Evolutionary conservation across 2,113 vertebrate genomes (phyloP).

Genomic region (Nycticorax nycticorax): DNA sequence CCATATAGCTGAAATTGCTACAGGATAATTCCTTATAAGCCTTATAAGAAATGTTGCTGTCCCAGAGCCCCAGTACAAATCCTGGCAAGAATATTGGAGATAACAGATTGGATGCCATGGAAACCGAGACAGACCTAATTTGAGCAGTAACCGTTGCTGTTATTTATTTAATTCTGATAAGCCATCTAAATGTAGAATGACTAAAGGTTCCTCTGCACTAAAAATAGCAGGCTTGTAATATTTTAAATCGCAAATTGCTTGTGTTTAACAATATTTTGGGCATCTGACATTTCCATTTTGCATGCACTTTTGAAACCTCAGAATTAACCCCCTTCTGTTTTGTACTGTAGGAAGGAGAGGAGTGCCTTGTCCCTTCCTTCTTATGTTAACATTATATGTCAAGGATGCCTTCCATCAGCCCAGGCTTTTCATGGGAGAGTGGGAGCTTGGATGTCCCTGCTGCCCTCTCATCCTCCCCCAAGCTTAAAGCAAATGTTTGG

Average conservation of each 20-base stretch:
- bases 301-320: background rate
- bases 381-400: fast-evolving
- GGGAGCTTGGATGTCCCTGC: background rate
- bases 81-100: conserved; percentile 61
- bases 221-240: conserved; percentile 70
- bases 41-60: conserved; percentile 52
- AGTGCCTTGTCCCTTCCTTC: background rate
- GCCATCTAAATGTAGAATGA: conserved; percentile 63
- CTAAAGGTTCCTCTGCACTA: conserved; percentile 58
- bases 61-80: conserved; percentile 66
- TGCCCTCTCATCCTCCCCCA: background rate
- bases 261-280: conserved; percentile 67
- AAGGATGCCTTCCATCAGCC: background rate
- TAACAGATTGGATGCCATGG: conserved; percentile 76
- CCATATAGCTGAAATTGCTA: conserved; percentile 43
- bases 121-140: conserved; percentile 77
- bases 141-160: conserved; percentile 65
- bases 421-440: background rate
- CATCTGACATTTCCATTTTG: conserved; percentile 9
- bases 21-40: conserved; percentile 64
- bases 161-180: conserved; percentile 76
- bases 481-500: background rate
- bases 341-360: background rate
- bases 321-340: background rate
- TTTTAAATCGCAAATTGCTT: conserved; percentile 49